Base-by-base conservation (phyloP, 2,888 invertebrate species). In the Octonoba sinensis region DNA sequence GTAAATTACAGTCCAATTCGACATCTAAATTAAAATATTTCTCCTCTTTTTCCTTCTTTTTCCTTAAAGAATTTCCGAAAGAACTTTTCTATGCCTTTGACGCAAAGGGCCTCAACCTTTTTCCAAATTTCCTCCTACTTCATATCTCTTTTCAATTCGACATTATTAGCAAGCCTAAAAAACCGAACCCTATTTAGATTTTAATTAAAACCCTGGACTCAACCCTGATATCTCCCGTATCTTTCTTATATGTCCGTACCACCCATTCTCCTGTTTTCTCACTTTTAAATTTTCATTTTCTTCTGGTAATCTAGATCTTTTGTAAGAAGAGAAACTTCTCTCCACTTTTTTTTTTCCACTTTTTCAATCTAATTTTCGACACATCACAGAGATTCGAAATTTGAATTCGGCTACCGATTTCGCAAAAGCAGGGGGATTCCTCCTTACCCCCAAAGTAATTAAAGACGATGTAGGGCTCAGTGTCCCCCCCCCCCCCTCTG, bases 171-270 rank as follows among this genome's bases (percentile, higher is more conserved):
- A 54, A 54, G n/a, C 54, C 20, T n/a, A 60, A 71, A 47, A 72
- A 49, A 54, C 46, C 65, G 24, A 56, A 65, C 54, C 65, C 65
- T 65, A 65, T 74, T 74, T 74, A 74, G 65, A 74, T 74, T 74
- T 74, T 74, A 74, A 74, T 74, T 74, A 74, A 74, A 74, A 44
- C 13, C 56, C 57, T 15, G 47, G 65, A 74, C 65, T 74, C 57
- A 65, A 46, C 36, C 36, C 36, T 8, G 36, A 36, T 36, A 36
- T 36, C 36, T 36, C 36, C 36, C 36, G 36, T 36, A 36, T 36
- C 36, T 36, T 36, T 36, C 36, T 36, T 36, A 65, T 64, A 73
- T 57, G 22, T 24, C 51, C 15, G 24, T 54, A 51, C 16, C n/a
- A 18, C 62, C 69, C n/a, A 27, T 47, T 54, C 49, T 49, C 6